phyloP scores from a whole-genome alignment of 1,140 invertebrate genomes.

The Nasonia vitripennis region DNA sequence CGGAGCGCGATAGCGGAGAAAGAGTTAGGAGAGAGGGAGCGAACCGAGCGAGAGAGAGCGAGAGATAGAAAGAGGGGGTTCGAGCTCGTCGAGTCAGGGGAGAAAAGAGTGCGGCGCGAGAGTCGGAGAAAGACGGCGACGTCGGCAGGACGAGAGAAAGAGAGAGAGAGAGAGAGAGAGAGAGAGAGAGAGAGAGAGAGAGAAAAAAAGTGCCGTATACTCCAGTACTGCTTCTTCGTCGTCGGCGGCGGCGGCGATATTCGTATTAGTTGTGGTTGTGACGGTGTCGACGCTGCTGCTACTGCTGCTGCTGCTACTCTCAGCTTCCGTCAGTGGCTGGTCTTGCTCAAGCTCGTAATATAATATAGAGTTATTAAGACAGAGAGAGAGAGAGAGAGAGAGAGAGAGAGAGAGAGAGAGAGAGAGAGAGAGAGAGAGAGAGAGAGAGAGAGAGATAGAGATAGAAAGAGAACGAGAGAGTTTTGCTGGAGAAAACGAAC shows the following conservation, averaged over 20 bases:
- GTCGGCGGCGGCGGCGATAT: slow-evolving; percentile 38
- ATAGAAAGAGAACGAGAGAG: not conserved
- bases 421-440: not conserved
- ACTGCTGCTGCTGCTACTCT: slow-evolving; percentile 3
- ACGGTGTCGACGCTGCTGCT: slow-evolving; percentile 42
- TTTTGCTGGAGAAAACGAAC: not conserved
- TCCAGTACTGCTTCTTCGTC: slow-evolving; percentile 14
- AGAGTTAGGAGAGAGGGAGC: slow-evolving; percentile 42
- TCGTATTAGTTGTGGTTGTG: slow-evolving; percentile 51
- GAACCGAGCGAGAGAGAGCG: slow-evolving; percentile 13
- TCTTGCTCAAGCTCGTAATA: not conserved
- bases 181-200: not conserved
- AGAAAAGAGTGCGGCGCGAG: slow-evolving; percentile 36
- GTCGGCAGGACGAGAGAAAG: slow-evolving; percentile 31
- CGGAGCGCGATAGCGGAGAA: slow-evolving; percentile 42
- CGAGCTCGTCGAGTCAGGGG: slow-evolving; percentile 45
- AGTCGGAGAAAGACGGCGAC: slow-evolving; percentile 42
- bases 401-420: not conserved
- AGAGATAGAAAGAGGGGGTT: slow-evolving; percentile 26
- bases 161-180: slow-evolving; percentile 14
- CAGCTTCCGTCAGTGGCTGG: not conserved
- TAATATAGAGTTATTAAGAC: not conserved
- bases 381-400: not conserved
- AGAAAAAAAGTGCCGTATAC: not conserved
- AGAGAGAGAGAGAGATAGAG: no score